phyloP scores from a whole-genome alignment of 2,113 vertebrate species.

The Boleophthalmus pectinirostris region DNA sequence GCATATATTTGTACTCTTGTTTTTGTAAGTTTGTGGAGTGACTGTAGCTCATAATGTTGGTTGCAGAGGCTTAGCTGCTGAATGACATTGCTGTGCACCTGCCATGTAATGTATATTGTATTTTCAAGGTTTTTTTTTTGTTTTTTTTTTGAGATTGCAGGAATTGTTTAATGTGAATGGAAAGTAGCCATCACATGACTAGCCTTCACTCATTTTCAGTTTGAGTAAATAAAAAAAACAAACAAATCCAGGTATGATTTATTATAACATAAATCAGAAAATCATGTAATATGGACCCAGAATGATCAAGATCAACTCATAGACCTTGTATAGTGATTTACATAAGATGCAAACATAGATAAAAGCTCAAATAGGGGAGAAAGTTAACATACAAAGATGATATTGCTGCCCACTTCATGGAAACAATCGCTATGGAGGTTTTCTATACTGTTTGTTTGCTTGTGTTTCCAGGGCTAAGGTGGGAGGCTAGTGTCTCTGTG shows the following conservation, averaged over 20 bases:
- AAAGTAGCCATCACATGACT: too few relatives aligned
- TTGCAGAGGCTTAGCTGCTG: neutral
- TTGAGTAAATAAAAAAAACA: too few relatives aligned
- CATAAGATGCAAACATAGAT: neutral
- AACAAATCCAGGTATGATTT: too few relatives aligned
- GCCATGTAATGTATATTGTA: too few relatives aligned
- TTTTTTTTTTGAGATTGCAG: too few relatives aligned
- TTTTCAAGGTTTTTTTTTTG: too few relatives aligned
- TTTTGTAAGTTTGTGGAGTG: neutral
- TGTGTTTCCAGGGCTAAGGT: conserved; percentile 56
- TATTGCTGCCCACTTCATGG: conserved; percentile 21
- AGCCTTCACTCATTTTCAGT: too few relatives aligned
- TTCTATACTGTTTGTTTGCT: conserved; percentile 19
- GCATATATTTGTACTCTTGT: neutral
- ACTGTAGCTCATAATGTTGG: neutral
- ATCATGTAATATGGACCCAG: too few relatives aligned
- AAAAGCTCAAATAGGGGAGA: neutral
- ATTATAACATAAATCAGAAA: too few relatives aligned
- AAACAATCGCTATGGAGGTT: conserved; percentile 20
- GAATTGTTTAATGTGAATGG: too few relatives aligned
- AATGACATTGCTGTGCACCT: too few relatives aligned
- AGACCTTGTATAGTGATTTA: neutral
- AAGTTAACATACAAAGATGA: neutral
- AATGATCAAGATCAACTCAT: too few relatives aligned
- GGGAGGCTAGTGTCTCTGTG: conserved; percentile 69